Conservation (phyloP, 1,140 invertebrate genomes). For the Caerostris darwini region DNA sequence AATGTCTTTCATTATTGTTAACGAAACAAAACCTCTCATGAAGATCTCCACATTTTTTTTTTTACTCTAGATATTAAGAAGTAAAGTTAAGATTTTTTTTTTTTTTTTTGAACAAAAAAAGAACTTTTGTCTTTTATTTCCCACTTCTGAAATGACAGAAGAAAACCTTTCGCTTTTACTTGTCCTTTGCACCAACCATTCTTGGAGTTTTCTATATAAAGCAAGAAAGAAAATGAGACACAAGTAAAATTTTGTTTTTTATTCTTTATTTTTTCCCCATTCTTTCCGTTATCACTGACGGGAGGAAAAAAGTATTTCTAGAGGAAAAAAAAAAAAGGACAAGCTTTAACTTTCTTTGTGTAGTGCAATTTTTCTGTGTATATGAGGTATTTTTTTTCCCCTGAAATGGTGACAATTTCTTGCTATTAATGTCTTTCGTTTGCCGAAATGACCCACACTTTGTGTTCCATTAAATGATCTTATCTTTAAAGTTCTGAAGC, state of each 20-base stretch:
- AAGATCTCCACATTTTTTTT: constrained; percentile 12
- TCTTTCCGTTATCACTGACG: constrained; percentile 17
- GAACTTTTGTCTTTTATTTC: constrained; percentile 29
- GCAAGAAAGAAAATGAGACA: constrained; percentile 16
- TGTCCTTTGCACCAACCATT: neutral
- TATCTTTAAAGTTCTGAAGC: constrained; percentile 45
- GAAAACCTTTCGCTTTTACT: constrained; percentile 40
- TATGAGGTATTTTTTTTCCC: constrained; percentile 7
- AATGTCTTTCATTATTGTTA: constrained; percentile 29
- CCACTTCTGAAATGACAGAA: constrained; percentile 46
- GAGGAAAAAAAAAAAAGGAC: neutral
- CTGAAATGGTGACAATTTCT: constrained; percentile 43
- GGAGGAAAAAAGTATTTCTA: neutral
- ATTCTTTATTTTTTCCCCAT: constrained; percentile 3
- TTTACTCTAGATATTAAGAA: neutral
- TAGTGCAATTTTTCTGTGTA: constrained; percentile 36
- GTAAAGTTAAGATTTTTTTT: neutral
- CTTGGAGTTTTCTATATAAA: constrained; percentile 4
- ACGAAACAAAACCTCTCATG: neutral
- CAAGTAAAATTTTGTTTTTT: constrained; percentile 28
- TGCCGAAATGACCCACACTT: constrained; percentile 9
- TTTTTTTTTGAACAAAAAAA: neutral
- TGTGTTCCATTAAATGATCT: constrained; percentile 3
- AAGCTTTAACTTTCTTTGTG: constrained; percentile 52
- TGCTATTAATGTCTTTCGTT: constrained; percentile 60